Evolutionary conservation across 2,113 vertebrate genomes (phyloP).

Genomic region (Anarrhichthys ocellatus): DNA sequence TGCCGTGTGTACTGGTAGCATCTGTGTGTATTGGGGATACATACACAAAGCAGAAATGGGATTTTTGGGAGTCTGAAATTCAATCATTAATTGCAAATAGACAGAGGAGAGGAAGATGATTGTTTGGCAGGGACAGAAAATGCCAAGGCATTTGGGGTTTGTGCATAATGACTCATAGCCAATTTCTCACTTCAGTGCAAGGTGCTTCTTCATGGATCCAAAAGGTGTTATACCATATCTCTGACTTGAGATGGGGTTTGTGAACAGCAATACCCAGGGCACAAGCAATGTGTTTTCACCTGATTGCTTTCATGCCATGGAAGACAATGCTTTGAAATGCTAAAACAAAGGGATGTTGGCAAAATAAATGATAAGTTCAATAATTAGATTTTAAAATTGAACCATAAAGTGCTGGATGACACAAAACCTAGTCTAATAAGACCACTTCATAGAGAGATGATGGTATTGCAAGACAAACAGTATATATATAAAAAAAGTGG

Average conservation of each 20-base stretch:
- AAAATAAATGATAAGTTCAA: conserved; percentile 43
- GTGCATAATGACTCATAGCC: conserved; percentile 82
- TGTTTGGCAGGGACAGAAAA: conserved; percentile 80
- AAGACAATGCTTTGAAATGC: conserved; percentile 59
- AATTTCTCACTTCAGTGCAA: conserved; percentile 80
- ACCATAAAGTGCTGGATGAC: conserved; percentile 28
- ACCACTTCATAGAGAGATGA: conserved; percentile 8
- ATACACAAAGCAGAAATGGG: conserved; percentile 79
- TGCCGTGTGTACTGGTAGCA: conserved; percentile 75
- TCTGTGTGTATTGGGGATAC: conserved; percentile 79
- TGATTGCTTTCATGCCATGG: conserved; percentile 72
- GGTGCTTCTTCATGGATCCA: conserved; percentile 77
- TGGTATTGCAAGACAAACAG: neutral
- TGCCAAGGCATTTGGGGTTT: conserved; percentile 77
- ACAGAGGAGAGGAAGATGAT: conserved; percentile 80
- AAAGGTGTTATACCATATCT: conserved; percentile 76
- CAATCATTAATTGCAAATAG: conserved; percentile 84
- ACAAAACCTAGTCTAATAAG: conserved; percentile 25
- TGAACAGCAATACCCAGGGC: conserved; percentile 70
- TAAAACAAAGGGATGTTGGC: conserved; percentile 44
- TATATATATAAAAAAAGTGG: neutral
- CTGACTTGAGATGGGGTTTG: conserved; percentile 73
- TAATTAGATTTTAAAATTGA: conserved; percentile 38
- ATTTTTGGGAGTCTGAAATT: conserved; percentile 77
- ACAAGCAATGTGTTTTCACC: conserved; percentile 71